Conservation (phyloP, 2,113 vertebrate species). For the Pseudorasbora parva region DNA sequence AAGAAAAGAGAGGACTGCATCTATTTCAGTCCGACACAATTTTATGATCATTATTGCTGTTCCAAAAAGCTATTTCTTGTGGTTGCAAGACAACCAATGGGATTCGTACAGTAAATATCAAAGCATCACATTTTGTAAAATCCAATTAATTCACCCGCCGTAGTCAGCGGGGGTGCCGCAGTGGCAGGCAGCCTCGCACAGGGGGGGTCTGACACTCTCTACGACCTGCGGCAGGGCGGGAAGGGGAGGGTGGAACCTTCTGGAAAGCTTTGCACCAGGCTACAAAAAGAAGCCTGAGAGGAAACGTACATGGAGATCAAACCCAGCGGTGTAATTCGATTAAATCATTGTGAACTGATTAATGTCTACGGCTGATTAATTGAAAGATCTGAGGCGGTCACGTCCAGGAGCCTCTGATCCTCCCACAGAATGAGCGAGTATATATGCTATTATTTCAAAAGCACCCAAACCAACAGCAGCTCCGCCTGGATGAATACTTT, state of each 20-base stretch:
- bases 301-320: neutral
- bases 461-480: neutral
- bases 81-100: conserved; percentile 30
- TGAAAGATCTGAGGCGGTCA: conserved; percentile 12
- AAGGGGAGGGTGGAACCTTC: neutral
- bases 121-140: conserved; percentile 32
- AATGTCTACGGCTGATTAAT: conserved; percentile 10
- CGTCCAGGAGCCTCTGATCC: neutral
- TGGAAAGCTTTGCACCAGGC: neutral
- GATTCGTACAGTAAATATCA: conserved; percentile 41
- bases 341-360: conserved; percentile 27
- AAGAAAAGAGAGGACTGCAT: conserved; percentile 18
- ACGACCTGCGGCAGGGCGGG: neutral
- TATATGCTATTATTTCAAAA: neutral
- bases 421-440: neutral
- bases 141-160: conserved; percentile 35
- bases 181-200: neutral
- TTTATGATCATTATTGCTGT: conserved; percentile 22
- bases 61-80: conserved; percentile 36
- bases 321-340: neutral
- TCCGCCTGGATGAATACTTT: neutral
- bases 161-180: neutral
- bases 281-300: neutral
- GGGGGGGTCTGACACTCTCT: neutral
- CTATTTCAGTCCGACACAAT: conserved; percentile 28